These are phyloP conservation scores for Chrysotoxum bicinctum DNA, from an alignment of 2,888 invertebrate species.

Conservation along the genomic window DNA sequence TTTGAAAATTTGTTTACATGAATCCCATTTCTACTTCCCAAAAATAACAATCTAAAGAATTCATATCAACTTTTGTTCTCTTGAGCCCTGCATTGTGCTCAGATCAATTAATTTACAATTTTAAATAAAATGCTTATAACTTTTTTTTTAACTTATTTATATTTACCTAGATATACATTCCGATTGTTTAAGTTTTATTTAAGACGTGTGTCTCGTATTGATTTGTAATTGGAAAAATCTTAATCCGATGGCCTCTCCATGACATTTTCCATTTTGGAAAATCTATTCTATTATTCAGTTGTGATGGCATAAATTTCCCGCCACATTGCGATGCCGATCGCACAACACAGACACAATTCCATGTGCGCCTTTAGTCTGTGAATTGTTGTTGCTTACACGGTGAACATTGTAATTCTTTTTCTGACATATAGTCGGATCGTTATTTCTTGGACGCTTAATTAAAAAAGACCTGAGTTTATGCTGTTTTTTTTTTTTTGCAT, in stretches of 20 bases:
- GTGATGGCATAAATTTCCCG: constrained; percentile 62
- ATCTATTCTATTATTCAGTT: constrained; percentile 53
- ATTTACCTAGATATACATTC: too few relatives aligned
- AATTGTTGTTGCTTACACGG: background rate
- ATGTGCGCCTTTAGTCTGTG: background rate
- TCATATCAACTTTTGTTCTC: too few relatives aligned
- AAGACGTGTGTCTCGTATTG: constrained; percentile 25
- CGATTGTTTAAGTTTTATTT: background rate
- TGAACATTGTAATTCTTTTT: constrained; percentile 48
- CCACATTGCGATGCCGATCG: constrained; percentile 23
- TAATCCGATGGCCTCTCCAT: constrained; percentile 66
- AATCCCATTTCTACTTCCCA: too few relatives aligned
- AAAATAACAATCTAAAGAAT: too few relatives aligned
- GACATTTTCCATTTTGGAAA: constrained; percentile 71
- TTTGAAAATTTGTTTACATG: too few relatives aligned
- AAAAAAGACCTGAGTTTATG: constrained; percentile 55
- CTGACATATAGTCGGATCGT: constrained; percentile 42
- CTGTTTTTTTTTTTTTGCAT: background rate
- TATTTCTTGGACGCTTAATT: constrained; percentile 62
- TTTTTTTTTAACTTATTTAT: too few relatives aligned
- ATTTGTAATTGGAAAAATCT: constrained; percentile 67
- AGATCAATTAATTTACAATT: too few relatives aligned
- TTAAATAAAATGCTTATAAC: too few relatives aligned
- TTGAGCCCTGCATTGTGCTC: too few relatives aligned
- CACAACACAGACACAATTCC: background rate